These are phyloP conservation scores for Clitarchus hookeri DNA, from an alignment of 2,888 invertebrate species.

Conservation along the genomic window DNA sequence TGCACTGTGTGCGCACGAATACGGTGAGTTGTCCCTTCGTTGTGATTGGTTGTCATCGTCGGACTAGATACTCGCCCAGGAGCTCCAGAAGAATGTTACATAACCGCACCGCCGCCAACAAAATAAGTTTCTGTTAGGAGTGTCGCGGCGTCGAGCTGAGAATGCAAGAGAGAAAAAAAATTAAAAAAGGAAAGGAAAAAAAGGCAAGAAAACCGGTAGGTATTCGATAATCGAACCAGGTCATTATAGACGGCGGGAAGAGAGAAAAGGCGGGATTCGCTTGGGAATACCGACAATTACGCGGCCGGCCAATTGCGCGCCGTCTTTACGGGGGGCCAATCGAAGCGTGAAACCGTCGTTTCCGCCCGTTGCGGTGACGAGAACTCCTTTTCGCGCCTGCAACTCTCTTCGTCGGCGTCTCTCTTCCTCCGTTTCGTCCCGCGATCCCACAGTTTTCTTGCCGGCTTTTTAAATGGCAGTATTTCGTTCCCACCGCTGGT, in stretches of 20 bases:
- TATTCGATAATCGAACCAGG: conserved; percentile 9
- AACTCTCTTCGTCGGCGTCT: background rate
- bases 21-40: no score
- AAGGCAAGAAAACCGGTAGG: background rate
- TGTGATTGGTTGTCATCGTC: no score
- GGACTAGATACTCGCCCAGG: no score
- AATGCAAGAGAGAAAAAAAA: no score
- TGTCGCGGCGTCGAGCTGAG: no score
- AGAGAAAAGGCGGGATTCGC: conserved; percentile 14
- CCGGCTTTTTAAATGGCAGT: background rate
- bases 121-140: no score
- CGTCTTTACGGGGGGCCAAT: background rate
- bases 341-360: background rate
- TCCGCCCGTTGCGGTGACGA: background rate
- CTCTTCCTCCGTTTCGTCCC: background rate
- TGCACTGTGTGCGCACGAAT: no score
- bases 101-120: no score
- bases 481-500: no score
- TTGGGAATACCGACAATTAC: background rate
- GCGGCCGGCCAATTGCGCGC: background rate
- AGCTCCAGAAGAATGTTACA: no score
- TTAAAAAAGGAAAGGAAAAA: background rate
- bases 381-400: no score
- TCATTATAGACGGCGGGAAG: background rate
- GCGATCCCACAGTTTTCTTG: background rate